Conservation (phyloP, 53 echinoderm and acorn worm species). For the Zoroaster sp. region DNA sequence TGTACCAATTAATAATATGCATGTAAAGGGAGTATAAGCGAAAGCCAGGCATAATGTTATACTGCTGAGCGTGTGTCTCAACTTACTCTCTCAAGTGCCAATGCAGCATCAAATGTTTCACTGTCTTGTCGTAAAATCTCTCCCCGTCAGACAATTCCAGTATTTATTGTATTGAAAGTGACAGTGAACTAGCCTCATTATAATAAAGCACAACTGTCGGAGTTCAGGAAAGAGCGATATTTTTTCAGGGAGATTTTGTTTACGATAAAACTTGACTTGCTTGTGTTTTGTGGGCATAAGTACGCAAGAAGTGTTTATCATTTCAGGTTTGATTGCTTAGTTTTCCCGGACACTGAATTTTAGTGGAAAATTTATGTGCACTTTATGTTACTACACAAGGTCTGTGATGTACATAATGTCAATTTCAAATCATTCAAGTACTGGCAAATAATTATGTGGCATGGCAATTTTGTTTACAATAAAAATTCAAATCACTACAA, state of each 20-base stretch:
- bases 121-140: neutral
- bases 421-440: too few relatives aligned
- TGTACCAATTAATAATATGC: too few relatives aligned
- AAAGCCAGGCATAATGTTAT: conserved; percentile 2
- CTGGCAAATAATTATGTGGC: too few relatives aligned
- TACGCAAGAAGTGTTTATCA: neutral
- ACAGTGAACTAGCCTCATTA: conserved; percentile 30
- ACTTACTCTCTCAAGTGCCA: conserved; percentile 8
- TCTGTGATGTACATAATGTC: too few relatives aligned
- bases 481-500: neutral
- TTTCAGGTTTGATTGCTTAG: neutral
- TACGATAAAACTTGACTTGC: conserved; percentile 2
- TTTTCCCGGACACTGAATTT: neutral
- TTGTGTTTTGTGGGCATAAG: neutral
- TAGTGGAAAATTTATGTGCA: too few relatives aligned
- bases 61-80: conserved; percentile 15
- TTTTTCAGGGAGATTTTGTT: neutral
- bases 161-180: conserved; percentile 20
- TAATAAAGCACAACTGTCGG: conserved; percentile 9
- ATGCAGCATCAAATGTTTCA: conserved; percentile 26
- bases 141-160: neutral
- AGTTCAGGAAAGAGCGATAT: neutral
- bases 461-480: neutral
- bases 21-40: too few relatives aligned
- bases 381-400: too few relatives aligned